These are phyloP conservation scores for Penelope pileata DNA, from an alignment of 2,113 vertebrate genomes.

Conservation along the genomic window DNA sequence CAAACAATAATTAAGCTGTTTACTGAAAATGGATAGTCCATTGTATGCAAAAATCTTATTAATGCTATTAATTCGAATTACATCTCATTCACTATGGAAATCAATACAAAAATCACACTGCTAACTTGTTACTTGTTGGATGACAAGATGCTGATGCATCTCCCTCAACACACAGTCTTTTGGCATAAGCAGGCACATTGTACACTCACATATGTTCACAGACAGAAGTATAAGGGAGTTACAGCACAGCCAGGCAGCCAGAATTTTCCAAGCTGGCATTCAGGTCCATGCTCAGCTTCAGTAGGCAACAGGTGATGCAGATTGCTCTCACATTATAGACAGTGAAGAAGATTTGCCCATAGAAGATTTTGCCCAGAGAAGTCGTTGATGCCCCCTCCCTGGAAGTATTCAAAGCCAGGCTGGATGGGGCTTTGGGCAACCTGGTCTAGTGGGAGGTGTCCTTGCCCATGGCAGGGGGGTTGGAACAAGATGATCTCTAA, in stretches of 20 bases:
- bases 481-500: too few relatives aligned
- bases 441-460: too few relatives aligned
- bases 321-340: neutral
- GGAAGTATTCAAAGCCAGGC: too few relatives aligned
- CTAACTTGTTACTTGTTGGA: neutral
- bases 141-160: neutral
- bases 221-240: neutral
- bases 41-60: neutral
- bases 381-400: too few relatives aligned
- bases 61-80: neutral
- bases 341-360: rapidly evolving
- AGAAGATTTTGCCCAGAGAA: neutral
- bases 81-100: neutral
- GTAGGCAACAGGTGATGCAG: neutral
- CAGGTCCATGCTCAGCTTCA: neutral
- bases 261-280: neutral
- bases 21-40: neutral
- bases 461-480: too few relatives aligned
- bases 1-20: neutral
- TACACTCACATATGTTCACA: neutral
- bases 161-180: neutral
- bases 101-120: neutral
- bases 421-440: too few relatives aligned
- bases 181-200: neutral
- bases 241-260: neutral